Percentiles rank a stretch among this genome's conserved stretches.
These are phyloP conservation scores for Drosophila borealis DNA, from an alignment of 2,888 invertebrate genomes.

Conservation along the genomic window DNA sequence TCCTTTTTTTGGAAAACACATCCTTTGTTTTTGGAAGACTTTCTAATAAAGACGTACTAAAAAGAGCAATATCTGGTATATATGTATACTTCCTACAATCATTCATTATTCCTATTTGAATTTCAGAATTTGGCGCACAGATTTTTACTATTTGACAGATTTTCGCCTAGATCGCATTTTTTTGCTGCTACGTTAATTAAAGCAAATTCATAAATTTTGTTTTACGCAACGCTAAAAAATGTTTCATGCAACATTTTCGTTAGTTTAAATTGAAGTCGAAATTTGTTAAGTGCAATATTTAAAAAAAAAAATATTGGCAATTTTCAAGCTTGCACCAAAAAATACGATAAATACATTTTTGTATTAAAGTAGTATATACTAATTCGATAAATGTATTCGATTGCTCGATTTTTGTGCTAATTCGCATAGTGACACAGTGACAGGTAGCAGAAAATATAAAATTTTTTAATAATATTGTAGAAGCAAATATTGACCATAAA, in stretches of 20 bases:
- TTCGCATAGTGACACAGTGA: conserved; percentile 52
- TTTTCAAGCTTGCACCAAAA: neutral
- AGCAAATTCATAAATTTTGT: too few species aligned
- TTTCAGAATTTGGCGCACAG: too few species aligned
- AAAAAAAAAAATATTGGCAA: neutral
- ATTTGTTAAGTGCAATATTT: neutral
- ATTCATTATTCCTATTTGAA: too few species aligned
- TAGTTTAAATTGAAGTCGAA: neutral
- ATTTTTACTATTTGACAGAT: too few species aligned
- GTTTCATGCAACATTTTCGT: neutral
- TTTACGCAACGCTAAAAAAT: too few species aligned
- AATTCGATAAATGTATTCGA: conserved; percentile 25
- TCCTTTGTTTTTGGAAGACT: too few species aligned
- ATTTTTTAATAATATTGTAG: conserved; percentile 7
- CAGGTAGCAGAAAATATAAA: conserved; percentile 51
- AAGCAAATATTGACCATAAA: conserved; percentile 1
- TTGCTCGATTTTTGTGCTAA: conserved; percentile 9
- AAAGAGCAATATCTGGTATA: too few species aligned
- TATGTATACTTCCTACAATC: too few species aligned
- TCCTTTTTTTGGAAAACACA: too few species aligned
- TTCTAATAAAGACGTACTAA: too few species aligned
- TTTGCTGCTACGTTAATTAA: too few species aligned
- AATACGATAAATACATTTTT: conserved; percentile 1
- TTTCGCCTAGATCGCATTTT: too few species aligned
- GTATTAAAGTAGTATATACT: conserved; percentile 6